Evolutionary conservation across 2,113 vertebrate genomes (phyloP).

Genomic region (Panthera tigris): DNA sequence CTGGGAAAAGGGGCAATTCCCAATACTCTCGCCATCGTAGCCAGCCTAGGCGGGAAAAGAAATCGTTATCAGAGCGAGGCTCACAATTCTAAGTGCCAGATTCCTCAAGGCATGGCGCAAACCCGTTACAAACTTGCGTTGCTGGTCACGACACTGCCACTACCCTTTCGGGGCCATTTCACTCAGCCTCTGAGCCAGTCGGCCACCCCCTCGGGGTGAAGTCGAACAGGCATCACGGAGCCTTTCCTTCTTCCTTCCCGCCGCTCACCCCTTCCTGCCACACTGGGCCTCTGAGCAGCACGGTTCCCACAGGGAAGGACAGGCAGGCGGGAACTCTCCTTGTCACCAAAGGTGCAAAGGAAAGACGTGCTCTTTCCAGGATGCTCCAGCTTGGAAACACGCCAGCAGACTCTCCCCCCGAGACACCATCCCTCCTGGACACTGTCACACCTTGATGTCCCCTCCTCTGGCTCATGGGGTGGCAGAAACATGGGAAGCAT

Average conservation of each 20-base stretch:
- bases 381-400: not conserved
- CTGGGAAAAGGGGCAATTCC: conserved; percentile 97
- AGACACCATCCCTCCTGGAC: rapidly evolving
- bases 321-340: too few relatives aligned
- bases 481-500: not conserved
- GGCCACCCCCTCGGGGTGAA: not conserved
- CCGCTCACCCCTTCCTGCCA: not conserved
- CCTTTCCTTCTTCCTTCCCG: not conserved
- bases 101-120: rapidly evolving
- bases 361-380: not conserved
- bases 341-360: not conserved
- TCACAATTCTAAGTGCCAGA: not conserved
- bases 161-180: not conserved
- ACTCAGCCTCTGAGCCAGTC: not conserved
- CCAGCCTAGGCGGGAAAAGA: conserved; percentile 88
- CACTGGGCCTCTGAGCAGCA: rapidly evolving
- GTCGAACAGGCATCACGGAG: rapidly evolving
- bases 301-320: not conserved
- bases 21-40: conserved; percentile 94
- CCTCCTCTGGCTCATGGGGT: not conserved
- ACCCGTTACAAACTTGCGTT: too few relatives aligned
- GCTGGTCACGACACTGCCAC: rapidly evolving
- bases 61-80: not conserved
- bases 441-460: rapidly evolving
- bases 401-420: rapidly evolving